These are phyloP conservation scores for Pachycephus smyrnensis DNA, from an alignment of 2,888 invertebrate genomes.

Conservation along the genomic window DNA sequence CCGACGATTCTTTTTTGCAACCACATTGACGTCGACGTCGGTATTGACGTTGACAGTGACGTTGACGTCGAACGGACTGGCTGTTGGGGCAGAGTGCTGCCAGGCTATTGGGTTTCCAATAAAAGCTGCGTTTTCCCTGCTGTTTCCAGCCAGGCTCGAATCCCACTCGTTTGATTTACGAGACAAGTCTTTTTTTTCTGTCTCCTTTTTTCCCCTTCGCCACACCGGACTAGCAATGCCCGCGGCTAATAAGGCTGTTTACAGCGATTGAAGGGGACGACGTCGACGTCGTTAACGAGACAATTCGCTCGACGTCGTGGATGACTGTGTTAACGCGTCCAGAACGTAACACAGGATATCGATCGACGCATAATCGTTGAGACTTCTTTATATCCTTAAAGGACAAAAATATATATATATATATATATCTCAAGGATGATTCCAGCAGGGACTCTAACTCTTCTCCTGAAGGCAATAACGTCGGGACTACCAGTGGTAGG, in stretches of 20 bases:
- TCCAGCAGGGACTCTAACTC: background rate
- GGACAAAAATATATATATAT: background rate
- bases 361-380: background rate
- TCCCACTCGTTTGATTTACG: background rate
- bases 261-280: background rate
- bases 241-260: background rate
- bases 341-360: background rate
- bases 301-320: background rate
- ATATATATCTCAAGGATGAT: background rate
- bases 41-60: background rate
- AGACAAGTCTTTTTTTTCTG: background rate
- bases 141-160: background rate
- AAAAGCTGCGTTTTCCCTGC: background rate
- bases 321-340: background rate
- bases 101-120: background rate
- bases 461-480: background rate
- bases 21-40: background rate
- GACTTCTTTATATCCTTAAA: background rate
- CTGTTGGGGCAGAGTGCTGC: background rate
- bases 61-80: background rate
- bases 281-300: background rate
- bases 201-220: background rate
- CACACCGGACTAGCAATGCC: background rate
- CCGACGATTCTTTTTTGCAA: background rate
- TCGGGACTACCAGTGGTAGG: background rate